Evolutionary conservation across 1,140 invertebrate genomes (phyloP).

Genomic region (Drosophila aff.): DNA sequence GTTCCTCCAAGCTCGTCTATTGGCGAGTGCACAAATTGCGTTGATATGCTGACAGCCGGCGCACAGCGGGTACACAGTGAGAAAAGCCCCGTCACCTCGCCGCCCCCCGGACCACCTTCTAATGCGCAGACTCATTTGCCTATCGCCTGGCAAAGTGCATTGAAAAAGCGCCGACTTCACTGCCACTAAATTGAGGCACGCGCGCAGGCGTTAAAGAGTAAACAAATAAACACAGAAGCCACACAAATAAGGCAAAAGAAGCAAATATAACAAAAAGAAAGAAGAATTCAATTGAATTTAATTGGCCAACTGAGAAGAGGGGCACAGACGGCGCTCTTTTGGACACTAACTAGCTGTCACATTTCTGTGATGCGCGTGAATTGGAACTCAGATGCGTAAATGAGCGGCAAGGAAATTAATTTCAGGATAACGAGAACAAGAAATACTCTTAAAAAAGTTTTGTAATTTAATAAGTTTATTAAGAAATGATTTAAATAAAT

Average conservation of each 20-base stretch:
- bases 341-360: conserved; percentile 78
- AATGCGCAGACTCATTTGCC: conserved; percentile 78
- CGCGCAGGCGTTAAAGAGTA: conserved; percentile 74
- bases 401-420: conserved; percentile 13
- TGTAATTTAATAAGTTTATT: too few species aligned
- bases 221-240: conserved; percentile 53
- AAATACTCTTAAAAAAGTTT: conserved; percentile 10
- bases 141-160: conserved; percentile 74
- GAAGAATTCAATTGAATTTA: conserved; percentile 80
- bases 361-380: conserved; percentile 73
- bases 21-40: conserved; percentile 82
- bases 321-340: conserved; percentile 6
- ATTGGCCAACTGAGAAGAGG: conserved; percentile 58
- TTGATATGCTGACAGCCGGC: conserved; percentile 80
- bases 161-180: conserved; percentile 20
- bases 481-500: not conserved
- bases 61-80: conserved; percentile 56
- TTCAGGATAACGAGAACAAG: not conserved
- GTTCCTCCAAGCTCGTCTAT: conserved; percentile 65
- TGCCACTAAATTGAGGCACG: conserved; percentile 79
- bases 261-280: conserved; percentile 27
- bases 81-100: conserved; percentile 3
- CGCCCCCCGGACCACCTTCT: conserved; percentile 30
- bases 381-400: conserved; percentile 62
- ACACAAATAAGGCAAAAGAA: conserved; percentile 28